Evolutionary conservation across 2,888 invertebrate species (phyloP), one percentile per base, ranked within the genome.

Genomic region (Adelognathus sp.): DNA sequence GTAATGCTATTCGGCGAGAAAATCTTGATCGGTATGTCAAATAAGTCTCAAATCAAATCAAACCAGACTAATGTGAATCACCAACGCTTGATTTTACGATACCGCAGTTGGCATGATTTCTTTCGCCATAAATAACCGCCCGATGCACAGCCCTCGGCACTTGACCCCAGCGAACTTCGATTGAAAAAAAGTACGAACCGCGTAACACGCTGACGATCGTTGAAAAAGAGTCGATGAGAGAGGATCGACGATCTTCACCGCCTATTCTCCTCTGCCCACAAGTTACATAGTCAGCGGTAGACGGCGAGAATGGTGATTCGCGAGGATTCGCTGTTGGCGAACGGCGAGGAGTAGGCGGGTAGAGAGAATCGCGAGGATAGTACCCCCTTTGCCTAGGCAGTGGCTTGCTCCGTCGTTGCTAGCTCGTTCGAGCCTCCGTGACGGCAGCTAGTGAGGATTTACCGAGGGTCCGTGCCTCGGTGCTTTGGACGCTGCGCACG

Each of bases 361-460:
- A 69, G 56, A 79, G 76, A 79, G 50, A 67, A 76, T 46, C 64
- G 36, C 64, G 67, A 67, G 72, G 61, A 77, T 44, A 77, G 54
- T n/a, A n/a, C n/a, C n/a, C n/a, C n/a, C n/a, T 60, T 66, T 3
- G 46, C 64, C n/a, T 50, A 75, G 77, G 54, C 50, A 69, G 80
- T 80, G 73, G 50, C 73, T 72, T 70, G 70, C 75, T 75, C 58
- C 78, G 63, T 41, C 46, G 63, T 52, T 54, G 71, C 71, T 67
- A 72, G 71, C 79, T 85, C 82, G 86, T 86, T 86, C 85, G 85
- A 86, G 85, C 83, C 87, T 86, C 86, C 82, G 86, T 86, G 86
- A 87, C 88, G 86, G 88, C 87, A 88, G 87, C 88, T 88, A 89
- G 89, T 88, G 88, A 88, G 86, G 89, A 90, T 90, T 91, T 90